phyloP scores from a whole-genome alignment of 2,888 invertebrate species.

The Pardosa pseudoannulata region DNA sequence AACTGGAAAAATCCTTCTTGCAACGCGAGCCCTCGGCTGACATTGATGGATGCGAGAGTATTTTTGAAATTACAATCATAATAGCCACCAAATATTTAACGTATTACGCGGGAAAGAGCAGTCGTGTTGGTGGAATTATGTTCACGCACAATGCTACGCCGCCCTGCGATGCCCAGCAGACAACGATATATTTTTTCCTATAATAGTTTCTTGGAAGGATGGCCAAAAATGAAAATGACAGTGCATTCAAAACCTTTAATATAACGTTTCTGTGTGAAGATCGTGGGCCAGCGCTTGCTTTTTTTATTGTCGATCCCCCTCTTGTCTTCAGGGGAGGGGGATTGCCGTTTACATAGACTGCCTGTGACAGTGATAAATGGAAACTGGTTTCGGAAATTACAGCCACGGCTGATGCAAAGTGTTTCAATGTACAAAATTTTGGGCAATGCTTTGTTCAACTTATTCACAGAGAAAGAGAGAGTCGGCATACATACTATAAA shows the following conservation, averaged over 20 bases:
- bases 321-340: constrained; percentile 26
- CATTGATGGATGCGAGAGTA: constrained; percentile 67
- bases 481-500: constrained; percentile 23
- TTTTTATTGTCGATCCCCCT: constrained; percentile 37
- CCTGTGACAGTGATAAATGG: constrained; percentile 66
- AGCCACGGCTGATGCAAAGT: constrained; percentile 51
- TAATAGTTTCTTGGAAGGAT: constrained; percentile 71
- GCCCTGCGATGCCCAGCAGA: constrained; percentile 44
- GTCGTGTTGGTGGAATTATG: constrained; percentile 64
- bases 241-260: constrained; percentile 61
- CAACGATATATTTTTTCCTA: constrained; percentile 59
- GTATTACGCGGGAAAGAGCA: constrained; percentile 54
- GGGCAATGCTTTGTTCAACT: constrained; percentile 39
- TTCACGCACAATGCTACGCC: constrained; percentile 48
- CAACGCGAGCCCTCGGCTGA: constrained; percentile 36
- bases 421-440: constrained; percentile 63
- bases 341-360: constrained; percentile 51
- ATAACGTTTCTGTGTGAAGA: constrained; percentile 66
- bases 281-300: constrained; percentile 50
- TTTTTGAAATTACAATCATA: constrained; percentile 72
- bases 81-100: constrained; percentile 71
- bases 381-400: constrained; percentile 60
- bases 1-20: constrained; percentile 61
- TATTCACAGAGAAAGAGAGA: not conserved
- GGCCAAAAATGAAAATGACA: constrained; percentile 69